Conservation (phyloP, 1,140 invertebrate genomes). For the Pseudomyrmex flavicornis region DNA sequence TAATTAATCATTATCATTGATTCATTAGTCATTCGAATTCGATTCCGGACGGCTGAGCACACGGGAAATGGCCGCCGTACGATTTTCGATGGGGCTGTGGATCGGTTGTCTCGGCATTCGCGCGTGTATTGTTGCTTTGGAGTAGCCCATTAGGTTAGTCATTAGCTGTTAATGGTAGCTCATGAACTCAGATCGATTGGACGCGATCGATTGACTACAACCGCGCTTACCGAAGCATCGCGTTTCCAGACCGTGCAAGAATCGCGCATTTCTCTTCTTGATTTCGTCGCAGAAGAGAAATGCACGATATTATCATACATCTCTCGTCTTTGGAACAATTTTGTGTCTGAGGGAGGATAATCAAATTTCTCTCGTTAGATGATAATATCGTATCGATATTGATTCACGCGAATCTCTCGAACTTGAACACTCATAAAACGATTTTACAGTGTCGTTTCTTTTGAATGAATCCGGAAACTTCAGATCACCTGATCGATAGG, state of each 20-base stretch:
- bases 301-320: too few species aligned
- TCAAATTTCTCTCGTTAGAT: slow-evolving; percentile 7
- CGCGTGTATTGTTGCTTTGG: slow-evolving; percentile 18
- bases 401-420: slow-evolving; percentile 25
- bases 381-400: not conserved
- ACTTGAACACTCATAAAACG: slow-evolving; percentile 30
- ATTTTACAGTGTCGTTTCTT: slow-evolving; percentile 35
- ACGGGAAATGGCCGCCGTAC: not conserved
- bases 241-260: not conserved
- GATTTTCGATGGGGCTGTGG: slow-evolving; percentile 3
- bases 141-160: slow-evolving; percentile 21
- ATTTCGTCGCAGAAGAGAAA: too few species aligned
- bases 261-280: not conserved
- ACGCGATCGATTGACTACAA: not conserved
- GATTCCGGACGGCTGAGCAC: not conserved
- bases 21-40: slow-evolving; percentile 25
- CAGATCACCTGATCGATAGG: slow-evolving; percentile 17
- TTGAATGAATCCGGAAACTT: slow-evolving; percentile 13
- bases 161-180: slow-evolving; percentile 3
- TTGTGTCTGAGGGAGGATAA: not conserved
- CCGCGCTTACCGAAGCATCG: not conserved
- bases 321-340: not conserved
- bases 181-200: slow-evolving; percentile 10
- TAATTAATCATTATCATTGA: slow-evolving; percentile 47
- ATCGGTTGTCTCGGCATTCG: not conserved